These are phyloP conservation scores for Drosophila maculinotata DNA, from an alignment of 2,888 invertebrate genomes.

Conservation along the genomic window DNA sequence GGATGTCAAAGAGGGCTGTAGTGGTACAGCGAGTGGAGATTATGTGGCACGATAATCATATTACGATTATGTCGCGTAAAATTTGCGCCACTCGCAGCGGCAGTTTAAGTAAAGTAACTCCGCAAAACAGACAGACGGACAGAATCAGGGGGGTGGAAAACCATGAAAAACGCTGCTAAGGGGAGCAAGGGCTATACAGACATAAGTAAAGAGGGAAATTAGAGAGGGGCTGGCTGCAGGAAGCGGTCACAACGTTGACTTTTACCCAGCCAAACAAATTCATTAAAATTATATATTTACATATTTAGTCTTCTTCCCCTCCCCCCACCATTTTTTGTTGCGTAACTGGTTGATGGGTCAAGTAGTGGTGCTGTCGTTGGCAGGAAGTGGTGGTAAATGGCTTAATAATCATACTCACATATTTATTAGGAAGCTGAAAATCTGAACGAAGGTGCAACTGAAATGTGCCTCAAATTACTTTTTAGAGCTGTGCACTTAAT, in stretches of 20 bases:
- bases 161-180: constrained; percentile 39
- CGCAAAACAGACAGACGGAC: constrained; percentile 8
- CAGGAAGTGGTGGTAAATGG: constrained; percentile 26
- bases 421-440: constrained; percentile 32
- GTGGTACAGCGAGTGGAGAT: constrained; percentile 47
- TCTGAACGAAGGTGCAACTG: not conserved
- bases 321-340: not conserved
- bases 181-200: constrained; percentile 15
- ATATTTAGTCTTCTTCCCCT: constrained; percentile 18
- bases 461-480: not conserved
- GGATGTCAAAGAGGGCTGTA: not conserved
- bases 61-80: constrained; percentile 80
- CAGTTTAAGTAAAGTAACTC: constrained; percentile 44
- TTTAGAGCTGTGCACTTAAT: too few species aligned
- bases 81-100: constrained; percentile 54
- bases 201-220: not conserved
- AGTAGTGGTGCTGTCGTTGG: constrained; percentile 5
- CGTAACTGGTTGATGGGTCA: constrained; percentile 11
- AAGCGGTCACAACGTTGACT: constrained; percentile 32
- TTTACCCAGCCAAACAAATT: constrained; percentile 52
- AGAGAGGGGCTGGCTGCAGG: not conserved
- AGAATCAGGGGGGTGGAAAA: constrained; percentile 8
- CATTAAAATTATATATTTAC: constrained; percentile 60
- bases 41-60: constrained; percentile 76
- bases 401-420: constrained; percentile 38